Evolutionary conservation across 1,140 invertebrate genomes (phyloP).

Genomic region (Pentalonia nigronervosa): DNA sequence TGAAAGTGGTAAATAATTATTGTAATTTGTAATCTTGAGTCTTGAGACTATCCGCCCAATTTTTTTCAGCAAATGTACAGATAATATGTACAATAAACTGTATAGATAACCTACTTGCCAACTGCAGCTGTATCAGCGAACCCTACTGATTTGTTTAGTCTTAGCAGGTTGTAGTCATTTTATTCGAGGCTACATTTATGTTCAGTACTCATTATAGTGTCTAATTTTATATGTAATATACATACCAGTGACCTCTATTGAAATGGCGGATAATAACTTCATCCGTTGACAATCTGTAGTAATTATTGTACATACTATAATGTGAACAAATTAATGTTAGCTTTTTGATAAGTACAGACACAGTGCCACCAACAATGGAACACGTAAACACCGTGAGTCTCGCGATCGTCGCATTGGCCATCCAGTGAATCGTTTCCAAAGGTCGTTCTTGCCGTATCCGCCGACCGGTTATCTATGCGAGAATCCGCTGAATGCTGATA

Average conservation of each 20-base stretch:
- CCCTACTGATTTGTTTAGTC: no score
- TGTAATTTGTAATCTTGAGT: neutral
- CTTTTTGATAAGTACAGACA: neutral
- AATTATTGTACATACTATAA: no score
- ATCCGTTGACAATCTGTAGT: no score
- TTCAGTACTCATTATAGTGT: no score
- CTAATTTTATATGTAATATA: no score
- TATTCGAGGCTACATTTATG: no score
- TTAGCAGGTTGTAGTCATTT: no score
- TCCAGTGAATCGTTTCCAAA: neutral
- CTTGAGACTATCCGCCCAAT: slow-evolving; percentile 46
- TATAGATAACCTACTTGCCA: no score
- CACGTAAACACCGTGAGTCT: neutral
- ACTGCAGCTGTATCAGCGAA: no score
- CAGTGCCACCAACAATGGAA: neutral
- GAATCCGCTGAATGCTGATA: neutral
- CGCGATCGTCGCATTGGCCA: neutral
- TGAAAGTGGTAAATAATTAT: neutral
- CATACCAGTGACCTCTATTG: no score
- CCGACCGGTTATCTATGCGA: neutral
- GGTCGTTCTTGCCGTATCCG: neutral
- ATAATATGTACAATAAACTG: no score
- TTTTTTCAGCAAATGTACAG: neutral
- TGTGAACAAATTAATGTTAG: neutral
- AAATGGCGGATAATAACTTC: no score